Evolutionary conservation across 2,888 invertebrate species (phyloP), one percentile per base, ranked within the genome.

Genomic region (Eupsilia transversa): DNA sequence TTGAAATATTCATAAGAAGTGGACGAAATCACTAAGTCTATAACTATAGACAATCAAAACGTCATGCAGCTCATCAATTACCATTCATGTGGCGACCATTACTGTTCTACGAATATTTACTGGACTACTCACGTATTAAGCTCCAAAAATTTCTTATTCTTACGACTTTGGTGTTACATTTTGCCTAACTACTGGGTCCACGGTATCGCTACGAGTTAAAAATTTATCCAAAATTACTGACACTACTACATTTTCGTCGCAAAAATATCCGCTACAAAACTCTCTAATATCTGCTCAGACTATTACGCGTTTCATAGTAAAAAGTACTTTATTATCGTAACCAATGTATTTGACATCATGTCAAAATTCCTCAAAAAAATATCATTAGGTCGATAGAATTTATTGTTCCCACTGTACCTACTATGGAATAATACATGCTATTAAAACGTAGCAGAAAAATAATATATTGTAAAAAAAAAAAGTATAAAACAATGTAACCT

Each of bases 201-300:
- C 89, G 90, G 90, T 93, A 93, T 89, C 86, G 88, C 94, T 95
- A 94, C 87, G 79, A 86, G 91, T 93, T 82, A 83, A 93, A 95
- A 94, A 91, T 88, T 92, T 92, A 89, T 96, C 95, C 93, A 96
- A 96, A 96, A 96, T 96, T 96, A 96, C 93, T 92, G 95, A 92
- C 88, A 89, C 94, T 93, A 94, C 94, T 94, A 95, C 94, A 92
- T 91, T 92, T 91, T 91, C 80, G 86, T 94, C 91, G 90, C 93
- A 94, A 95, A 95, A 94, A 95, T 95, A 96, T 92, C 84, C 77
- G 92, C 94, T 95, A 95, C 92, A 89, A 93, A 94, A 91, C 79
- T 91, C 84, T 93, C 92, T 93, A 93, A 92, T 88, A 90, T 93
- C 87, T 89, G 88, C 90, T 94, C 91, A 93, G 91, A 93, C 93